Evolutionary conservation across 92 coral and sea anemone genomes (phyloP).

Genomic region (Heteractis magnifica): DNA sequence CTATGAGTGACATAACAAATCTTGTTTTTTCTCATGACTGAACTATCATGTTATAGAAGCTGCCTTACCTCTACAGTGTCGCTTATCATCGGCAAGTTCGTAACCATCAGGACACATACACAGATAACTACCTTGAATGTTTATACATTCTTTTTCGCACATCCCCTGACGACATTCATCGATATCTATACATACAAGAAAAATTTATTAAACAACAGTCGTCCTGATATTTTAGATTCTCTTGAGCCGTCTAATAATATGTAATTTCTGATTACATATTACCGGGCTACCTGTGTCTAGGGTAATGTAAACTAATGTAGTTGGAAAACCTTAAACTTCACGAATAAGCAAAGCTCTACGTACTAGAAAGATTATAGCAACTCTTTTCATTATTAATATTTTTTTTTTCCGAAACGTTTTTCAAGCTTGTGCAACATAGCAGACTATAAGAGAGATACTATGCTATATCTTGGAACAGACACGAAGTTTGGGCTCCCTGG

Average conservation of each 20-base stretch:
- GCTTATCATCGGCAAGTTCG: constrained; percentile 70
- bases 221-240: no score
- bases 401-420: no score
- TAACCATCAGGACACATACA: constrained; percentile 83
- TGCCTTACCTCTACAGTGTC: constrained; percentile 77
- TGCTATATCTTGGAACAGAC: background rate
- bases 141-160: constrained; percentile 76
- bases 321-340: background rate
- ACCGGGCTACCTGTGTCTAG: no score
- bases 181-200: constrained; percentile 56
- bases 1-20: no score
- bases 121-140: constrained; percentile 69
- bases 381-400: no score
- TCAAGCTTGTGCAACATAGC: no score
- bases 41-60: no score
- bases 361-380: no score
- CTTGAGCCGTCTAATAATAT: no score
- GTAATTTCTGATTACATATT: no score
- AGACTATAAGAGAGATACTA: background rate
- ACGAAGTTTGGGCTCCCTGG: constrained; percentile 20
- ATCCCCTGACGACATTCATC: constrained; percentile 70
- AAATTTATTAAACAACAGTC: background rate
- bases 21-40: no score
- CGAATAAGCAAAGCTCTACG: background rate
- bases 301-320: no score